Evolutionary conservation across 2,797 vertebrate species (phyloP).

Genomic region (Saxicola maurus): DNA sequence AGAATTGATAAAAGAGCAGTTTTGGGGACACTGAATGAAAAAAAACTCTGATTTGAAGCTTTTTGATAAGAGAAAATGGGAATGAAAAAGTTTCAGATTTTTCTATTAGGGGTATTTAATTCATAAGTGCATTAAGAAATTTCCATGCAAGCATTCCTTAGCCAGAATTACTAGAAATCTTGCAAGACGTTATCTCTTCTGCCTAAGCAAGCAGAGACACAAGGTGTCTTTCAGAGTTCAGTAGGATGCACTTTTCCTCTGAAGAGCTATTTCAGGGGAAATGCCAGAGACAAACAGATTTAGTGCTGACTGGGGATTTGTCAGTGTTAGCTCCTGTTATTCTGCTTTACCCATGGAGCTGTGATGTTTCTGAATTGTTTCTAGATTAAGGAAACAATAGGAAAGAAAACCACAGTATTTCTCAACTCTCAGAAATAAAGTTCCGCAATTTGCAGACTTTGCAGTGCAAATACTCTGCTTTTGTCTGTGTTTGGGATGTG

Average conservation of each 20-base stretch:
- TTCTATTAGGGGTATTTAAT: background rate
- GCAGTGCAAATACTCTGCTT: background rate
- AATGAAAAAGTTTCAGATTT: background rate
- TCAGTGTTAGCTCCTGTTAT: background rate
- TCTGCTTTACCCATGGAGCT: background rate
- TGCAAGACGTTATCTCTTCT: background rate
- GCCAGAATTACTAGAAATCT: background rate
- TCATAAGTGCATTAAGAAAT: background rate
- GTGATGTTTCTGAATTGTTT: background rate
- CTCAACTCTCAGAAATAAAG: background rate
- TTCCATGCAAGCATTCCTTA: background rate
- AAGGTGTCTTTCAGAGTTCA: background rate
- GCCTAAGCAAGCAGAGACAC: background rate
- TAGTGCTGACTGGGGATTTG: background rate
- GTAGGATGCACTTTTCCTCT: background rate
- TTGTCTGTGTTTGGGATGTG: background rate
- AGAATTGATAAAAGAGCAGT: background rate
- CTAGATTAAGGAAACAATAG: background rate
- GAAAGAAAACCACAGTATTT: background rate
- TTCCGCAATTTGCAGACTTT: background rate
- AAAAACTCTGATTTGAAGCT: background rate
- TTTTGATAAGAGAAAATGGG: background rate
- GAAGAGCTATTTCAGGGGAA: fast-evolving
- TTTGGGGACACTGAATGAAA: background rate
- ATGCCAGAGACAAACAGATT: background rate